Conservation (phyloP, 2,797 vertebrate species). For the Spinibarbus caldwelli region DNA sequence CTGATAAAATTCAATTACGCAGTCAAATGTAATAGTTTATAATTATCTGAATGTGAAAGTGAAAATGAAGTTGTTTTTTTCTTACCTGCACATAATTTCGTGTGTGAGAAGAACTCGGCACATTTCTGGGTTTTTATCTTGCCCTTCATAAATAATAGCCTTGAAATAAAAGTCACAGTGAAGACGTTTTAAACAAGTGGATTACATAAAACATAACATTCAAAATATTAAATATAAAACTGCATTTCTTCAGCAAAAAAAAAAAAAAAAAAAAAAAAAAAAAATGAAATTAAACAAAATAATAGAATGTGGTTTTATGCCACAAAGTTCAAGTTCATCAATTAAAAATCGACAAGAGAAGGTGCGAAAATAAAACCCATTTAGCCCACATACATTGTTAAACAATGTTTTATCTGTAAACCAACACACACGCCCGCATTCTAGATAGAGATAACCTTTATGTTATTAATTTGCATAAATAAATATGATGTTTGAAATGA, state of each 20-base stretch:
- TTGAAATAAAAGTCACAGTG: constrained; percentile 69
- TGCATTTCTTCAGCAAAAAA: not conserved
- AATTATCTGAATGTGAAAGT: constrained; percentile 16
- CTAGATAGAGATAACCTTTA: constrained; percentile 50
- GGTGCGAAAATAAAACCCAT: constrained; percentile 13
- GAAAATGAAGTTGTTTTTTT: constrained; percentile 42
- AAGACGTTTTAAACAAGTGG: constrained; percentile 9
- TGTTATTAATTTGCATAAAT: constrained; percentile 58
- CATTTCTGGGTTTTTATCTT: constrained; percentile 99
- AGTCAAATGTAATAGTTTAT: constrained; percentile 54
- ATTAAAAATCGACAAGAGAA: not conserved
- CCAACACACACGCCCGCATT: constrained; percentile 34
- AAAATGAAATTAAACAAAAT: no score
- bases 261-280: not conserved
- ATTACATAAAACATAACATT: not conserved
- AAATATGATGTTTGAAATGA: constrained; percentile 58
- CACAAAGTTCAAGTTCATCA: constrained; percentile 1
- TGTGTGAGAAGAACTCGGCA: constrained; percentile 96
- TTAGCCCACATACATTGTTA: constrained; percentile 21
- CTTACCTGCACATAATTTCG: constrained; percentile 98
- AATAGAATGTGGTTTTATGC: not conserved
- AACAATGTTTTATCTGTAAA: constrained; percentile 51
- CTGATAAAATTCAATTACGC: constrained; percentile 70
- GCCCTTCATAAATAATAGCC: constrained; percentile 98
- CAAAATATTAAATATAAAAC: not conserved